Evolutionary conservation across 2,888 invertebrate genomes (phyloP), one percentile per base, ranked within the genome.

Genomic region (Muscina levida): DNA sequence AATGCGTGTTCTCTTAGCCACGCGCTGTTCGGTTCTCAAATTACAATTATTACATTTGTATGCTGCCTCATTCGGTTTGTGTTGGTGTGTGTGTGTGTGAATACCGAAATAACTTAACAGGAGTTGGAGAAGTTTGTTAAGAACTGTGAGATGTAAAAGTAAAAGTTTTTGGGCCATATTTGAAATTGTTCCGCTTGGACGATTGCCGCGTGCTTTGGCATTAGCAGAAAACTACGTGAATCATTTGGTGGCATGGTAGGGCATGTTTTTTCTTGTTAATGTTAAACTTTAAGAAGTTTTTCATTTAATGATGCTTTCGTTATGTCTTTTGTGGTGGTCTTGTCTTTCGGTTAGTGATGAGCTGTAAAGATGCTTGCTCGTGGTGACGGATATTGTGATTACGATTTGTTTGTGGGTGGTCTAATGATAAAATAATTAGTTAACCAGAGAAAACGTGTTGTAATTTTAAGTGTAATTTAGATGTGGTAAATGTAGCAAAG

Each of bases 21-120:
- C 15, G 11, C 24, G 76, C 73, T 65, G 65, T 82, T 77, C 82
- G 51, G 57, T 82, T 77, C 82, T 83, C 81, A 72, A 80, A 80
- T 82, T 82, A 84, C 82, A 84, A 82, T 84, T 82, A 84, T 83
- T 84, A 82, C 74, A 80, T 76, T 77, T 83, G 80, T 84, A 77
- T 72, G 70, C 51, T 46, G 1, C 46, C n/a, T 42, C 4, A 39
- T 11, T n/a, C n/a, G n/a, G n/a, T n/a, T n/a, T n/a, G n/a, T n/a
- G n/a, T n/a, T n/a, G n/a, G n/a, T n/a, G n/a, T n/a, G n/a, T n/a
- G n/a, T n/a, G n/a, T n/a, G n/a, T n/a, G n/a, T n/a, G n/a, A n/a
- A n/a, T n/a, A n/a, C n/a, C n/a, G n/a, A n/a, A n/a, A n/a, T n/a
- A n/a, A n/a, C n/a, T n/a, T n/a, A n/a, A n/a, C n/a, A n/a, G n/a